phyloP scores from a whole-genome alignment of 2,113 vertebrate species.

The Lichenostomus cassidix region DNA sequence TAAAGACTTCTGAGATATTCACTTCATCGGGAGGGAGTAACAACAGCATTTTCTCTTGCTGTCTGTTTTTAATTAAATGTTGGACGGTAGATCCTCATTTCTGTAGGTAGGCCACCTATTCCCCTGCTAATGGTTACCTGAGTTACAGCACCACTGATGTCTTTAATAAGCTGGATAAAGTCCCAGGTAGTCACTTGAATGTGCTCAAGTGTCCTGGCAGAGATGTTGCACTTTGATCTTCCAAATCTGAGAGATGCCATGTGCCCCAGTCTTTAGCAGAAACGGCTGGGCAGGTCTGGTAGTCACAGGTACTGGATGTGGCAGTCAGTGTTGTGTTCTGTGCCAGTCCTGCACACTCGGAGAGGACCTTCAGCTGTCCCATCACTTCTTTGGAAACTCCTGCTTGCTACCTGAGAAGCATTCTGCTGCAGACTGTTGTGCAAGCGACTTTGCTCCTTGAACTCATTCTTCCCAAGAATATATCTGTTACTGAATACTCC shows the following conservation, averaged over 20 bases:
- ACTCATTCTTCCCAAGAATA: not conserved
- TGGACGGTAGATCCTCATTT: not conserved
- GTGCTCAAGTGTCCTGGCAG: not conserved
- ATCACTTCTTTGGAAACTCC: not conserved
- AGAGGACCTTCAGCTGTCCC: not conserved
- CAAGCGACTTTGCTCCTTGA: not conserved
- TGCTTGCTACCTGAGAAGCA: not conserved
- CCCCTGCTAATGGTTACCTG: not conserved
- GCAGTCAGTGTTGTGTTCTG: rapidly evolving
- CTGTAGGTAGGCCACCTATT: not conserved
- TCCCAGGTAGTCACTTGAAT: not conserved
- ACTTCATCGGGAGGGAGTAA: not conserved
- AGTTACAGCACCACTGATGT: not conserved
- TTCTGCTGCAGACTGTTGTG: not conserved
- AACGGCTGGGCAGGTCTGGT: not conserved
- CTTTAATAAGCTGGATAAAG: not conserved
- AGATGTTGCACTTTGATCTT: not conserved
- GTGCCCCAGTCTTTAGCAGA: not conserved
- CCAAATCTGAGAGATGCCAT: not conserved
- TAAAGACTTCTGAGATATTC: not conserved
- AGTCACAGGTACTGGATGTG: not conserved
- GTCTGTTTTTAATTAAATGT: not conserved
- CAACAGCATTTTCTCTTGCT: not conserved
- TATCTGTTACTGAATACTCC: not conserved
- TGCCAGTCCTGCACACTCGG: rapidly evolving